phyloP scores from a whole-genome alignment of 2,797 vertebrate species.

The Staurois parvus region DNA sequence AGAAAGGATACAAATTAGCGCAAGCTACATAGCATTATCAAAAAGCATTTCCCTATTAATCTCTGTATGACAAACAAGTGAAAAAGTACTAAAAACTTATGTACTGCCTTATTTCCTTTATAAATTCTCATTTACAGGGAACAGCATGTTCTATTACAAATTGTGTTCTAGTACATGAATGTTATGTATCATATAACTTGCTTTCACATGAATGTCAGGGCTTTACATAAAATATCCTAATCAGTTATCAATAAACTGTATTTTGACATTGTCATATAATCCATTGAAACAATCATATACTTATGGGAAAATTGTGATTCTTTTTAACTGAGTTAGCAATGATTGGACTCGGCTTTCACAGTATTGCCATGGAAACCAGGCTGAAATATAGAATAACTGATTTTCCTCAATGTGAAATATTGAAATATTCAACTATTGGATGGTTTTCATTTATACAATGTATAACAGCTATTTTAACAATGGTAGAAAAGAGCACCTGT shows the following conservation, averaged over 20 bases:
- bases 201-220: not conserved
- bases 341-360: conserved; percentile 8
- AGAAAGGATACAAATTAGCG: too few species aligned
- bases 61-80: too few species aligned
- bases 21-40: too few species aligned
- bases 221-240: conserved; percentile 9
- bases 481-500: not conserved
- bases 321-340: conserved; percentile 17
- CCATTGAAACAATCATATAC: not conserved
- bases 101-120: too few species aligned
- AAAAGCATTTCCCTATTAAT: too few species aligned
- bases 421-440: conserved; percentile 16
- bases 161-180: conserved; percentile 13
- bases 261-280: not conserved
- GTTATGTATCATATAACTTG: not conserved
- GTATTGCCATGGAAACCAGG: conserved; percentile 33
- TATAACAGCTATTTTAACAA: not conserved
- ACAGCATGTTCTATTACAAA: not conserved
- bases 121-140: too few species aligned
- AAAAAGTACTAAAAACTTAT: too few species aligned
- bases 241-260: not conserved
- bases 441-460: conserved; percentile 8
- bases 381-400: conserved; percentile 34
- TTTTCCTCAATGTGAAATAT: conserved; percentile 1
- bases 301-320: not conserved